Percentiles rank a stretch among this genome's conserved stretches.
phyloP scores from a whole-genome alignment of 2,797 vertebrate species.

The Notolepis coatsorum region DNA sequence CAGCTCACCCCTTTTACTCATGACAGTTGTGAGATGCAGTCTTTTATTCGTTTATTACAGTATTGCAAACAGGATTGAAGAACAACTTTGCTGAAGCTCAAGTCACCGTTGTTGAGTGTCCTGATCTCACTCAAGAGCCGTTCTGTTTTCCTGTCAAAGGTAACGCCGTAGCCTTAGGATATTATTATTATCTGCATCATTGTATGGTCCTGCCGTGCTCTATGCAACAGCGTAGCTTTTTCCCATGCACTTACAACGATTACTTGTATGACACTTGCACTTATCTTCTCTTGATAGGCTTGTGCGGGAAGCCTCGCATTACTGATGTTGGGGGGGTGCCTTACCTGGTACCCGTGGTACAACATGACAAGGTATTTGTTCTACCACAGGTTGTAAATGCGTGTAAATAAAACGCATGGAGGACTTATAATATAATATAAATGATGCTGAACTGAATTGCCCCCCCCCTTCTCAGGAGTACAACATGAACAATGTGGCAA shows the following conservation, averaged over 20 bases:
- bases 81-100: conserved; percentile 90
- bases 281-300: no score
- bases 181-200: background rate
- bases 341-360: conserved; percentile 87
- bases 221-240: background rate
- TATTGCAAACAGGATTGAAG: conserved; percentile 88
- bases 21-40: no score
- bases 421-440: background rate
- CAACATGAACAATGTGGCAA: conserved; percentile 89
- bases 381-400: background rate
- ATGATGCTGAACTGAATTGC: background rate
- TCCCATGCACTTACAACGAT: background rate
- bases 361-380: conserved; percentile 84
- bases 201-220: background rate
- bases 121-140: conserved; percentile 91
- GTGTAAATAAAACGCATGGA: background rate
- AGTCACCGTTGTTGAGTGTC: conserved; percentile 91
- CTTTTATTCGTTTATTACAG: conserved; percentile 78
- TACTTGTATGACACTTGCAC: no score
- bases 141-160: conserved; percentile 94
- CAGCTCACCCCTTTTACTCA: no score
- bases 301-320: conserved; percentile 94
- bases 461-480: no score
- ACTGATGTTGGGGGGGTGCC: conserved; percentile 96
- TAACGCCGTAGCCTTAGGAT: conserved; percentile 52